Evolutionary conservation across 64 coral and sea anemone species (phyloP), one percentile per base, ranked within the genome.

Genomic region (Stylophora pistillata): DNA sequence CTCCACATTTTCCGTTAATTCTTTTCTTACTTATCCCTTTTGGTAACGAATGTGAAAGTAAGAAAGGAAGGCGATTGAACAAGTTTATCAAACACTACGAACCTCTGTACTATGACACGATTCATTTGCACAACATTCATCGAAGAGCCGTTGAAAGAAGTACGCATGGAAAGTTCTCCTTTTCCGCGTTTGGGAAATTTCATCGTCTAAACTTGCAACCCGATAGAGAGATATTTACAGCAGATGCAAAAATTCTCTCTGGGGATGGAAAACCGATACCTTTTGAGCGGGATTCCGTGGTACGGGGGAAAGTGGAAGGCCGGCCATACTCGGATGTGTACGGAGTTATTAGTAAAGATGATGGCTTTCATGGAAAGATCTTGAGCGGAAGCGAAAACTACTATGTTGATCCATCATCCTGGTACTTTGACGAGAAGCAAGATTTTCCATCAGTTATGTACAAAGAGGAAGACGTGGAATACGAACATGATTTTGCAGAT

Each of bases 291-390:
- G 92, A 92, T 73, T 89, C 71, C n/a, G 72, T 95, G 5, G 76
- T 95, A 20, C 76, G 81, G 20, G 97, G 97, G 1, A 74, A 94
- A 72, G 87, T 99, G n/a, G 87, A 93, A 3, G 97, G 91, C 14
- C 87, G 90, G 15, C 74, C 88, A 55, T 37, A 88, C 34, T 99
- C 97, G 14, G 78, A 78, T 37, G 93, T 99, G 33, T 91, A 95
- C 87, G 97, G 97, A 32, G 93, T 87, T 77, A 63, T 99, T 33
- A 87, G 93, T 41, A 83, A 83, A 53, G 30, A 90, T 27, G 79
- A 99, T 59, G 97, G 97, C 18, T 95, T 99, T 68, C 94, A 91
- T 13, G 97, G 97, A 54, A 99, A 95, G 84, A 99, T 99, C 59
- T 81, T 76, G 14, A 94, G 89, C 30, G 79, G 62, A 55, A 76